Evolutionary conservation across 2,888 invertebrate genomes (phyloP).

Genomic region (Habrosyne pyritoides): DNA sequence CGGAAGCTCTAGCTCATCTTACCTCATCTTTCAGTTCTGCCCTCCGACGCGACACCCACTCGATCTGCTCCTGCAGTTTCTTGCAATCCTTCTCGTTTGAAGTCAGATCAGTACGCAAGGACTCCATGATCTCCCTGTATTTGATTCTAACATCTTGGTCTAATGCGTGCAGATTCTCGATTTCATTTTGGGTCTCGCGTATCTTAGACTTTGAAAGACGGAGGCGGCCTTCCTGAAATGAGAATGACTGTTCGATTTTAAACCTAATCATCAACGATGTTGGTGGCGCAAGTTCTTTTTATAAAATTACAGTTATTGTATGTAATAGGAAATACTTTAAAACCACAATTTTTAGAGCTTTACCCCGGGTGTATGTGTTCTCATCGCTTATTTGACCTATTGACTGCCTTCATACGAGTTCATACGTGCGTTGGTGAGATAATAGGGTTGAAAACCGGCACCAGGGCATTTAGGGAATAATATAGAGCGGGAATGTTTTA

Average conservation of each 20-base stretch:
- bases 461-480: too few relatives aligned
- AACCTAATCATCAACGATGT: not conserved
- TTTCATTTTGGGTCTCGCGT: conserved; percentile 72
- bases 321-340: too few relatives aligned
- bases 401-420: too few relatives aligned
- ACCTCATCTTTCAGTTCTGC: conserved; percentile 74
- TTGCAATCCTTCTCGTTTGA: conserved; percentile 71
- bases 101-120: conserved; percentile 58
- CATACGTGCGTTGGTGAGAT: too few relatives aligned
- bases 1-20: too few relatives aligned
- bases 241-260: not conserved
- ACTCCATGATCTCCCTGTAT: conserved; percentile 70
- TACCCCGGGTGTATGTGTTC: too few relatives aligned
- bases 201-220: conserved; percentile 73
- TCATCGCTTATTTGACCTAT: too few relatives aligned
- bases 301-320: too few relatives aligned
- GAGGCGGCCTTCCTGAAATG: conserved; percentile 66
- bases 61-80: conserved; percentile 74
- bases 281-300: too few relatives aligned
- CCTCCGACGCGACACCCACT: conserved; percentile 70
- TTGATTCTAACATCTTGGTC: conserved; percentile 60
- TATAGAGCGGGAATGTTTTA: too few relatives aligned
- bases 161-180: conserved; percentile 71
- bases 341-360: too few relatives aligned
- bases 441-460: too few relatives aligned